Evolutionary conservation across 1,140 invertebrate genomes (phyloP).

Genomic region (Brevipalpus yothersi): DNA sequence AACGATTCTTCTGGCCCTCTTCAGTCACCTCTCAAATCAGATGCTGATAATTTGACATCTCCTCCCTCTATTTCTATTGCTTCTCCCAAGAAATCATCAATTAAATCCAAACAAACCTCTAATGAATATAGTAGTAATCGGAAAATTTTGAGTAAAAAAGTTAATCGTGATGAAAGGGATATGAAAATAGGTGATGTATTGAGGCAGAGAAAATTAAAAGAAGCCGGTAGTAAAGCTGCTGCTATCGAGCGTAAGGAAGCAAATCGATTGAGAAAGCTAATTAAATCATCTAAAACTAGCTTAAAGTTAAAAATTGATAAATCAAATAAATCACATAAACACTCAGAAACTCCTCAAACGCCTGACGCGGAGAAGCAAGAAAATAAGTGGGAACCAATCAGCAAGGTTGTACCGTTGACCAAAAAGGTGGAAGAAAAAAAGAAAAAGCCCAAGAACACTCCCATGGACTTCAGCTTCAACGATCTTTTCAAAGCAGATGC

Average conservation of each 20-base stretch:
- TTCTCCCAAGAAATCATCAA: neutral
- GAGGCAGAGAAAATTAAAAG: neutral
- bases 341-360: neutral
- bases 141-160: neutral
- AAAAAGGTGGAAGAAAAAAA: constrained; percentile 1
- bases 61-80: neutral
- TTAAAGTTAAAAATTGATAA: constrained; percentile 2
- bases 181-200: neutral
- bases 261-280: constrained; percentile 4
- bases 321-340: neutral
- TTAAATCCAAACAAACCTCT: neutral
- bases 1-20: neutral
- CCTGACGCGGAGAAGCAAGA: neutral
- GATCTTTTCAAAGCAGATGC: constrained; percentile 9
- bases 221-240: neutral
- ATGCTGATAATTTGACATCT: neutral
- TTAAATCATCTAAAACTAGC: constrained; percentile 5
- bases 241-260: constrained; percentile 1
- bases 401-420: constrained; percentile 1
- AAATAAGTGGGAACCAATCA: neutral
- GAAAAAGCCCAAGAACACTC: constrained; percentile 3
- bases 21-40: neutral
- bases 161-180: neutral
- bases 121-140: neutral
- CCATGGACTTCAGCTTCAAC: neutral